Conservation (phyloP, 30 jellyfish, hydroid and myxozoan genomes). For the Aurelia aurita region DNA sequence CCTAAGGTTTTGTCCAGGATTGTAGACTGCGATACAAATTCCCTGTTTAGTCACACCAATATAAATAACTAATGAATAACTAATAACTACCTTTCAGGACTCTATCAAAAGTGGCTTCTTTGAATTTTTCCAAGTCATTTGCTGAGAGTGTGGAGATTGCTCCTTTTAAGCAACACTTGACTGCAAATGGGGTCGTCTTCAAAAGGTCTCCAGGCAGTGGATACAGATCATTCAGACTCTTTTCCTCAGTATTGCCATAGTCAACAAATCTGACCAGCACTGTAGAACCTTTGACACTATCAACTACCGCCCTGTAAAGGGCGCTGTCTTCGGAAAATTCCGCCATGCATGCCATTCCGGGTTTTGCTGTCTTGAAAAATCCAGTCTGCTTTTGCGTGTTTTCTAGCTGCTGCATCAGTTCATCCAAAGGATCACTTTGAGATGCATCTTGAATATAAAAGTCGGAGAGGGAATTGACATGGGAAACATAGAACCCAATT, state of each 20-base stretch:
- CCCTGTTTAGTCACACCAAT: too few relatives aligned
- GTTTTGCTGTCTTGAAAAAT: not conserved
- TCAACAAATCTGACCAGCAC: conserved; percentile 43
- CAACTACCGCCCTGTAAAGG: conserved; percentile 52
- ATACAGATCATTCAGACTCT: conserved; percentile 17
- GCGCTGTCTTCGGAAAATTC: conserved; percentile 48
- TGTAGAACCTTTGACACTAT: not conserved
- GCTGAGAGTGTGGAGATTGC: not conserved
- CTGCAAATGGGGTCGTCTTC: conserved; percentile 18
- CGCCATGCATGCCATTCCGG: conserved; percentile 49
- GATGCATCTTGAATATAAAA: conserved; percentile 33
- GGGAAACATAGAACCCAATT: conserved; percentile 18
- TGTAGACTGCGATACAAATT: too few relatives aligned
- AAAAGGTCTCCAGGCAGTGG: conserved; percentile 9
- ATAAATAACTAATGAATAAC: too few relatives aligned
- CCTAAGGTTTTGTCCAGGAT: too few relatives aligned
- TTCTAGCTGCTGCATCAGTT: conserved; percentile 11
- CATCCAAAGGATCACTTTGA: conserved; percentile 19
- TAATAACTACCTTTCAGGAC: conserved; percentile 6
- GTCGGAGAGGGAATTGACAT: conserved; percentile 28
- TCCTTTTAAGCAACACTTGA: conserved; percentile 11
- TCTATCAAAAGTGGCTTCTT: conserved; percentile 5
- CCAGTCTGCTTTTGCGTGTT: not conserved
- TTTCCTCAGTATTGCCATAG: conserved; percentile 47
- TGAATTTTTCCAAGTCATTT: conserved; percentile 10